Percentiles rank a stretch among this genome's conserved stretches.
These are phyloP conservation scores for Carcinoscorpius rotundicauda DNA, from an alignment of 1,140 invertebrate genomes.

Conservation along the genomic window DNA sequence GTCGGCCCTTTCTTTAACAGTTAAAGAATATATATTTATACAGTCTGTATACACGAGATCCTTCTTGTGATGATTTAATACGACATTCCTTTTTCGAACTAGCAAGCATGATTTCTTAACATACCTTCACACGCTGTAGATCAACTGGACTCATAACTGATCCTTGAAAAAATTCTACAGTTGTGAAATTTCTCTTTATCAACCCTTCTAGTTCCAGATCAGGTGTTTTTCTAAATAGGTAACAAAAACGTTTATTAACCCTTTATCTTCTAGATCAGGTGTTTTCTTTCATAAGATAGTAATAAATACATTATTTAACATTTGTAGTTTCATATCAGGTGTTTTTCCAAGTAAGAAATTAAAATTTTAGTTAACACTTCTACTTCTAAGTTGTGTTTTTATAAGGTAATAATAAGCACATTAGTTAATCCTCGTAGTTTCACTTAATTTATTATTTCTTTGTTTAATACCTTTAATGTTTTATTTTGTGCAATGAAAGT, in stretches of 20 bases:
- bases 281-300: neutral
- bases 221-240: conserved; percentile 28
- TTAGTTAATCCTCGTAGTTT: no score
- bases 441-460: no score
- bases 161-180: conserved; percentile 46
- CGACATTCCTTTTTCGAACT: no score
- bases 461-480: no score
- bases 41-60: no score
- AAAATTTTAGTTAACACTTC: neutral
- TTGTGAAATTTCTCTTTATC: conserved; percentile 45
- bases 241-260: neutral
- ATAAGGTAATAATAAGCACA: neutral
- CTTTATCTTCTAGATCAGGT: neutral
- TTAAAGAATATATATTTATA: no score
- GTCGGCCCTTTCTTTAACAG: no score
- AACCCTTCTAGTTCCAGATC: conserved; percentile 45
- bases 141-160: conserved; percentile 46
- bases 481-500: no score
- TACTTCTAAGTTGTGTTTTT: neutral
- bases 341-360: neutral
- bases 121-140: conserved; percentile 40
- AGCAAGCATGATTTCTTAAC: neutral
- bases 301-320: neutral
- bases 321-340: no score
- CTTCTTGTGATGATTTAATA: no score